A percentile compares a stretch with the other conserved stretches of the same genome.
Evolutionary conservation across 2,888 invertebrate genomes (phyloP).

Genomic region (Chalcis sispes): DNA sequence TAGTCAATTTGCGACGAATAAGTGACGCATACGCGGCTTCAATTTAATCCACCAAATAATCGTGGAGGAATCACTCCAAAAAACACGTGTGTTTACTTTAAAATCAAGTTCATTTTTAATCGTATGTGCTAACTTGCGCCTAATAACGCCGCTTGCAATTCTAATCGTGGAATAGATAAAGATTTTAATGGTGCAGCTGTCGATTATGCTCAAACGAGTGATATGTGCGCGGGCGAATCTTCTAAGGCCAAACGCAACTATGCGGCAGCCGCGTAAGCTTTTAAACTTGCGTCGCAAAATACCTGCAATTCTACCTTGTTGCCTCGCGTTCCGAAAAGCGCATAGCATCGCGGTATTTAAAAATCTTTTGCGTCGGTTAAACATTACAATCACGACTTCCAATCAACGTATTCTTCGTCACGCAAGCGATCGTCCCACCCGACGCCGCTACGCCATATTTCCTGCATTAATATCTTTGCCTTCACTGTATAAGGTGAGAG

Average conservation of each 20-base stretch:
- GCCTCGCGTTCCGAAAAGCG: not conserved
- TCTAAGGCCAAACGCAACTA: constrained; percentile 11
- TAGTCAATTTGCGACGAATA: constrained; percentile 3
- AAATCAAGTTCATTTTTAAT: not conserved
- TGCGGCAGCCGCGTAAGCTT: constrained; percentile 22
- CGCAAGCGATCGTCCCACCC: not conserved
- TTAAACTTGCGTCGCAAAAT: constrained; percentile 38
- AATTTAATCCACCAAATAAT: not conserved
- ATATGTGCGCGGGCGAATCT: not conserved
- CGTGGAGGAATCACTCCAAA: constrained; percentile 21
- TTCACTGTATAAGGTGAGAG: not conserved
- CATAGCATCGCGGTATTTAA: not conserved
- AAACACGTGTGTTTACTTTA: not conserved
- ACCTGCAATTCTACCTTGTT: not conserved
- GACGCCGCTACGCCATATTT: not conserved
- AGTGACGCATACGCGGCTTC: not conserved
- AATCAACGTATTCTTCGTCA: not conserved
- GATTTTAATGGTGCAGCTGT: constrained; percentile 11
- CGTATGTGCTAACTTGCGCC: not conserved
- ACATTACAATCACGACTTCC: not conserved
- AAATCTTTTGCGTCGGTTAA: not conserved
- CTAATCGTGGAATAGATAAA: not conserved
- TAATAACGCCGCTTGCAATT: constrained; percentile 14
- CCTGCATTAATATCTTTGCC: not conserved
- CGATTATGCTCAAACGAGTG: constrained; percentile 15